Evolutionary conservation across 2,888 invertebrate species (phyloP), one percentile per base, ranked within the genome.

Genomic region (Lutraria lutraria): DNA sequence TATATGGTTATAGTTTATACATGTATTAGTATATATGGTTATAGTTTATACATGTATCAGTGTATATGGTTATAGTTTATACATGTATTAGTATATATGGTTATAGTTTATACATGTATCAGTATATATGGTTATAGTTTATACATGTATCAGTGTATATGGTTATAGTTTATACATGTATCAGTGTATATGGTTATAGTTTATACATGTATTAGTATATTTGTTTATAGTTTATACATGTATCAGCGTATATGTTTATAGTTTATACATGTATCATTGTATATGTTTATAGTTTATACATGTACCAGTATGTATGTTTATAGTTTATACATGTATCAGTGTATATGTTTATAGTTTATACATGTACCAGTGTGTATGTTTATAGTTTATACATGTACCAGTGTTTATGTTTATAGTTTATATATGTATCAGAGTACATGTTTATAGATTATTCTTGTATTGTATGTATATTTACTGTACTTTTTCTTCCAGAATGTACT

Each of bases 401-500:
- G 3, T 56, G 6, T 19, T 8, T 16, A 19, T 56, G 56, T 3
- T 56, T 16, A 56, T 56, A 16, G 19, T 16, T 19, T 6, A 19
- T 21, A 56, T 3, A 21, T 56, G 56, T 16, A 8, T 56, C 12
- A 56, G 56, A 4, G 43, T 43, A 8, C 8, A 43, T 43, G 43
- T 43, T 43, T 43, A 43, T 8, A 43, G 43, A 4, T 25, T 72
- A 72, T 72, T 29, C 72, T 15, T 29, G n/a, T 25, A 31, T 72
- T 72, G 4, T 25, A 8, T 15, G 72, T 25, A 72, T 72, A 16
- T 29, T 31, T 25, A 25, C 8, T 15, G 25, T 13, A 19, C 19
- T 84, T 25, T 54, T 83, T 34, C 10, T 91, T 89, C n/a, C 93
- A 95, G 95, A 94, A 19, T 95, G 95, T 82, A 88, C 56, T 13